Base-by-base conservation (phyloP, 2,797 vertebrate genomes). In the Pangasius larnaudii region DNA sequence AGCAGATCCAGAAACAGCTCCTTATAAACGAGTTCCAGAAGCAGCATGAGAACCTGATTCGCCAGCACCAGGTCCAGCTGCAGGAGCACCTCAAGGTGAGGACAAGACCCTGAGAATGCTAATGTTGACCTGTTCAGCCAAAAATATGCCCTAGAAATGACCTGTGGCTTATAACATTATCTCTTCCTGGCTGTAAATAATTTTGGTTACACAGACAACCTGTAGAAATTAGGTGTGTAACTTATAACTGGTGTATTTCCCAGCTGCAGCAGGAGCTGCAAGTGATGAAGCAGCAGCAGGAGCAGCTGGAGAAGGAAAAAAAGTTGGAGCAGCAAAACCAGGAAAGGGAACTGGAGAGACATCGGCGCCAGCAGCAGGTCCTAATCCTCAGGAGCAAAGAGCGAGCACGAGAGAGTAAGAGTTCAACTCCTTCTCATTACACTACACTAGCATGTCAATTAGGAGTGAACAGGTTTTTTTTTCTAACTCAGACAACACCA, bases 241-340 rank as follows among this genome's bases (percentile, higher is more conserved):
- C 22, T 53, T 22, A 79, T 61, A 56, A 77, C 65, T 85, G 51
- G 74, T 61, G 9, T 91, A 56, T 92, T 81, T 92, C 86, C 93
- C 96, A 99, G 99, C 97, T 99, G 93, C 98, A 99, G 96, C 98
- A 99, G 95, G 98, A 99, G 96, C 97, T 99, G 89, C 97, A 99
- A 95, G 96, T 96, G 92, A 98, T 99, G 96, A 99, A 99, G 94
- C 98, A 99, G 89, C 98, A 98, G 91, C 98, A 99, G 96, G 98
- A 99, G 94, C 96, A 98, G 90, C 95, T 97, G 89, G 98, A 99
- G 95, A 98, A 98, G 95, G 98, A 99, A 91, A 97, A 98, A 89
- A 97, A 98, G 94, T 95, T 98, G 95, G 98, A 99, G 95, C 97
- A 98, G 92, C 98, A 97, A 94, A 97, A 97, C 92, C 98, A 98